Evolutionary conservation across 2,888 invertebrate species (phyloP).

Genomic region (Morinoia aosen): DNA sequence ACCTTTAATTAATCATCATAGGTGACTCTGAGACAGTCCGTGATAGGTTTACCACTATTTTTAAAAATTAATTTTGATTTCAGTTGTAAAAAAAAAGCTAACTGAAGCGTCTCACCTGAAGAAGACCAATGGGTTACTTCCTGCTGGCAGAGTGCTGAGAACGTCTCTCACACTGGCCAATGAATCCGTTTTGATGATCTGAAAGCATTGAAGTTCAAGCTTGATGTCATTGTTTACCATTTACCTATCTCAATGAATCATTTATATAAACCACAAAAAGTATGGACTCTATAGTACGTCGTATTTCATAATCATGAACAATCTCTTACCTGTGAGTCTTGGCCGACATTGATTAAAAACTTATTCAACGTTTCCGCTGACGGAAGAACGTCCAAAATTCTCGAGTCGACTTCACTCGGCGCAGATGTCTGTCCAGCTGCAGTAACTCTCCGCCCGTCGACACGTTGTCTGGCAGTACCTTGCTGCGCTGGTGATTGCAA

Average conservation of each 20-base stretch:
- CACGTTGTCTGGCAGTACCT: neutral
- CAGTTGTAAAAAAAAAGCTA: neutral
- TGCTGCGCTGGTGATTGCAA: neutral
- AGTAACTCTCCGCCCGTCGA: neutral
- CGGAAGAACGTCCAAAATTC: neutral
- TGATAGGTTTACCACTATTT: too few species aligned
- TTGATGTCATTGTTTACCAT: neutral
- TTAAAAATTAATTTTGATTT: neutral
- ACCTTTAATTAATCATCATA: too few species aligned
- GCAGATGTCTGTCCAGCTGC: neutral
- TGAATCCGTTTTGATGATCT: slow-evolving; percentile 35
- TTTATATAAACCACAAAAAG: neutral
- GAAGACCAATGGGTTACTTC: slow-evolving; percentile 11
- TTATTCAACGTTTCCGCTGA: neutral
- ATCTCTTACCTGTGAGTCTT: neutral
- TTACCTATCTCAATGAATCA: neutral
- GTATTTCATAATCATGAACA: neutral
- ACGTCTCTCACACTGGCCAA: slow-evolving; percentile 36
- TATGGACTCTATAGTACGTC: neutral
- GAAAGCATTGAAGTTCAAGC: neutral
- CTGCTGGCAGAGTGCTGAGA: slow-evolving; percentile 14
- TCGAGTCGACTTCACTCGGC: neutral
- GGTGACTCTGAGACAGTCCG: too few species aligned
- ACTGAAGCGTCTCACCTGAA: neutral
- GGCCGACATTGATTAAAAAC: slow-evolving; percentile 29